Evolutionary conservation across 64 coral and sea anemone species (phyloP).

Genomic region (Pocillopora damicornis): DNA sequence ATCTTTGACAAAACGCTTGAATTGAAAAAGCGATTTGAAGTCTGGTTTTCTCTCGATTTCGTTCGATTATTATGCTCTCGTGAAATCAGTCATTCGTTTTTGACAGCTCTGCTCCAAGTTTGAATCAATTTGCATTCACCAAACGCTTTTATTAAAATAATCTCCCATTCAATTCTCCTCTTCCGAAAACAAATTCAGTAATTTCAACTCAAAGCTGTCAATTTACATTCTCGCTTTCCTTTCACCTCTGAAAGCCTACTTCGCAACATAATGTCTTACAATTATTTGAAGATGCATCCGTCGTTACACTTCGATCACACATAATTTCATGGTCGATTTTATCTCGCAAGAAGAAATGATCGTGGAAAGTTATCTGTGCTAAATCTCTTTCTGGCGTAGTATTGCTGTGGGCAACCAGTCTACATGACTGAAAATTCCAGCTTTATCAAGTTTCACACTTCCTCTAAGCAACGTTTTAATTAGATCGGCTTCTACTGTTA

Average conservation of each 20-base stretch:
- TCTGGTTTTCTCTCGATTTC: not conserved
- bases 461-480: constrained; percentile 20
- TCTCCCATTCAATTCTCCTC: constrained; percentile 10
- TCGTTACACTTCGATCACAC: not conserved
- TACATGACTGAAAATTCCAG: not conserved
- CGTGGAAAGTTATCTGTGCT: constrained; percentile 9
- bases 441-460: constrained; percentile 36
- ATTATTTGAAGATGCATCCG: not conserved
- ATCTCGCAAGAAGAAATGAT: not conserved
- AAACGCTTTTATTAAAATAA: not conserved
- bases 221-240: not conserved
- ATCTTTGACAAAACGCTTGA: not conserved
- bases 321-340: not conserved
- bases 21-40: not conserved
- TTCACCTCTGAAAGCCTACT: not conserved
- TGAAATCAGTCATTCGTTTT: not conserved
- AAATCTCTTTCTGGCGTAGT: not conserved
- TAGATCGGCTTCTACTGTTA: not conserved
- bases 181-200: constrained; percentile 2
- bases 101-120: constrained; percentile 9
- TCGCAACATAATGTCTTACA: not conserved
- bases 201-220: not conserved
- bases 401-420: not conserved
- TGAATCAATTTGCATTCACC: not conserved
- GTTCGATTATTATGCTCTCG: not conserved